phyloP scores from a whole-genome alignment of 2,888 invertebrate genomes.

The Tipula confusa region DNA sequence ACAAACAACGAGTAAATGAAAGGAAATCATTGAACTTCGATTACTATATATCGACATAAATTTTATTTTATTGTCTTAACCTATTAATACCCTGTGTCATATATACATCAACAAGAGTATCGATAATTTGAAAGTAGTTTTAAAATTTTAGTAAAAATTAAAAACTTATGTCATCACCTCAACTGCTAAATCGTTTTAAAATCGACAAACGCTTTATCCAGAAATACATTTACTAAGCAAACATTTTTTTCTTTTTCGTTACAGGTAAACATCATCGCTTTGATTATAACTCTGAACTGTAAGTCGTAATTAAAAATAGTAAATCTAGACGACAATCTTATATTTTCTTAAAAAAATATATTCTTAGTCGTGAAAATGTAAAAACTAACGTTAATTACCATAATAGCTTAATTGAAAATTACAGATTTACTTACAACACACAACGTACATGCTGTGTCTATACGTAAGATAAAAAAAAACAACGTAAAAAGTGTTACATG shows the following conservation, averaged over 20 bases:
- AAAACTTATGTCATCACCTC: neutral
- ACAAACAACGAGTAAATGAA: neutral
- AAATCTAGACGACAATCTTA: neutral
- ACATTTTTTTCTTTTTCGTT: neutral
- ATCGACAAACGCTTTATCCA: neutral
- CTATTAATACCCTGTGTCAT: no score
- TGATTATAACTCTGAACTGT: neutral
- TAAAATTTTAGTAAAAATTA: no score
- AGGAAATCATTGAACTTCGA: constrained; percentile 6
- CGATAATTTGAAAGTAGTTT: no score
- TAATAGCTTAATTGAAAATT: neutral
- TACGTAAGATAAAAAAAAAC: neutral
- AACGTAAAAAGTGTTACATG: constrained; percentile 12
- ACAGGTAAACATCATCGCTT: neutral
- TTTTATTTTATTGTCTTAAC: neutral
- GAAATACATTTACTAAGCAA: neutral
- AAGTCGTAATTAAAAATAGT: neutral
- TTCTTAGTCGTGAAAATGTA: no score
- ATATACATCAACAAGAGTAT: no score
- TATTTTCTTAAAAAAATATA: neutral
- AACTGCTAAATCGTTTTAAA: neutral
- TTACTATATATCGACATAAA: neutral
- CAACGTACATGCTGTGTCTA: neutral
- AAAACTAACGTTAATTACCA: neutral
- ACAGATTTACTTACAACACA: neutral